Conservation (phyloP, 1,140 invertebrate species). For the Artemia franciscana region DNA sequence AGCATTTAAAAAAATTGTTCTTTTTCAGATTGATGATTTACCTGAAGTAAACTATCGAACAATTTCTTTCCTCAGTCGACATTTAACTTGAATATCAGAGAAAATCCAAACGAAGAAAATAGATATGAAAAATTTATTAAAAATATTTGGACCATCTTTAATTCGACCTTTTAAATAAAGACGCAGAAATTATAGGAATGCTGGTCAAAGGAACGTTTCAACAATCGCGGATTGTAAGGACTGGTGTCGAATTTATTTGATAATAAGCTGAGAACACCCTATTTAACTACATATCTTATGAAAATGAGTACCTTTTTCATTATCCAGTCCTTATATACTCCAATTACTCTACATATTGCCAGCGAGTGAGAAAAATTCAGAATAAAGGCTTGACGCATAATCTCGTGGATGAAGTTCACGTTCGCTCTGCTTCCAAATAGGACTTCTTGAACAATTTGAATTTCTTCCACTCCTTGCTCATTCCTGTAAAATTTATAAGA, state of each 20-base stretch:
- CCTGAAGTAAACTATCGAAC: too few species aligned
- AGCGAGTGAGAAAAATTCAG: slow-evolving; percentile 65
- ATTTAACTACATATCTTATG: not conserved
- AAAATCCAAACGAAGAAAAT: too few species aligned
- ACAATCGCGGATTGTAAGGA: too few species aligned
- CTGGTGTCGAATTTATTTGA: not conserved
- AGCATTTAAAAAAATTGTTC: too few species aligned
- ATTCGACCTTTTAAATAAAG: too few species aligned
- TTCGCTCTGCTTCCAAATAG: slow-evolving; percentile 71
- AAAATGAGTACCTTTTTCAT: slow-evolving; percentile 41
- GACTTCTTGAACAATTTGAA: slow-evolving; percentile 51
- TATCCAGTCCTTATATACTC: slow-evolving; percentile 91
- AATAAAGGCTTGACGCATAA: slow-evolving; percentile 77
- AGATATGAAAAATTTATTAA: too few species aligned
- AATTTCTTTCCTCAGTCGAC: too few species aligned
- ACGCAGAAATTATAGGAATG: too few species aligned
- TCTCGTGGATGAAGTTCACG: slow-evolving; percentile 81
- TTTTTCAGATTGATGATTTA: too few species aligned
- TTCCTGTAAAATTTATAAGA: slow-evolving; percentile 14
- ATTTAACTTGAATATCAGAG: too few species aligned
- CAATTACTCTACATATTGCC: slow-evolving; percentile 65
- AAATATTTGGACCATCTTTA: too few species aligned
- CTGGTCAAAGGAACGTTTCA: too few species aligned
- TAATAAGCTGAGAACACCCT: not conserved
- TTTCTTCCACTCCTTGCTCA: slow-evolving; percentile 22